These are phyloP conservation scores for Blennius ocellaris DNA, from an alignment of 2,113 vertebrate species.

Conservation along the genomic window DNA sequence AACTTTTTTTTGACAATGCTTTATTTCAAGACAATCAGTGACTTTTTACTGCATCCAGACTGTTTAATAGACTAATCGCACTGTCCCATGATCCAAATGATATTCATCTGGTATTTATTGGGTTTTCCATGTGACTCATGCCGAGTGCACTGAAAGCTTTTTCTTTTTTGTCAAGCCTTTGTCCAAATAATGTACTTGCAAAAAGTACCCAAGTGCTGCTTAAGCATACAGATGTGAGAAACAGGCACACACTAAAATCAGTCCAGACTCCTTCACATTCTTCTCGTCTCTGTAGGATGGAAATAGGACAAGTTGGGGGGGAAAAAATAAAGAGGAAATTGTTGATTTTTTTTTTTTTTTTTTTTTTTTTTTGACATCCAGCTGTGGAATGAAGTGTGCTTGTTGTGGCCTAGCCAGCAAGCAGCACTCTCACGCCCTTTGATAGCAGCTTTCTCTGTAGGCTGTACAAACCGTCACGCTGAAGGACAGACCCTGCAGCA, in stretches of 20 bases:
- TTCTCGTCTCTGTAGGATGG: slow-evolving; percentile 26
- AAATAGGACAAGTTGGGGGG: slow-evolving; percentile 28
- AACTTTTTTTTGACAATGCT: too few relatives aligned
- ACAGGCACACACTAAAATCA: slow-evolving; percentile 31
- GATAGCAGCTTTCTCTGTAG: slow-evolving; percentile 53
- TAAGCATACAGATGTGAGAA: slow-evolving; percentile 24
- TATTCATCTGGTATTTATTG: not conserved
- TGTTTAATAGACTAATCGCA: not conserved
- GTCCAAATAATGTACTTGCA: slow-evolving; percentile 13
- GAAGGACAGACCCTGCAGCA: slow-evolving; percentile 53
- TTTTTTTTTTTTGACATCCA: slow-evolving; percentile 51
- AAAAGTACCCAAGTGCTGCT: slow-evolving; percentile 27
- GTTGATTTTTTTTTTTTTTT: slow-evolving; percentile 31
- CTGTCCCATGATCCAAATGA: slow-evolving; percentile 1
- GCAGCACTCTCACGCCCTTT: slow-evolving; percentile 71
- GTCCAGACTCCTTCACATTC: slow-evolving; percentile 27
- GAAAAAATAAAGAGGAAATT: slow-evolving; percentile 40
- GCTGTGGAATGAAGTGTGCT: slow-evolving; percentile 60
- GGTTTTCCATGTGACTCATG: slow-evolving; percentile 26
- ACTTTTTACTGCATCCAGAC: not conserved
- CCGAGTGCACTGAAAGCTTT: slow-evolving; percentile 8
- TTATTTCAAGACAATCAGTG: not conserved
- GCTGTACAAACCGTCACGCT: slow-evolving; percentile 35
- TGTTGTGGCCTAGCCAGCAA: slow-evolving; percentile 48
- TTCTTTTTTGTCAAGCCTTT: slow-evolving; percentile 11